Evolutionary conservation across 2,797 vertebrate genomes (phyloP).

Genomic region (Aldrovandia affinis): DNA sequence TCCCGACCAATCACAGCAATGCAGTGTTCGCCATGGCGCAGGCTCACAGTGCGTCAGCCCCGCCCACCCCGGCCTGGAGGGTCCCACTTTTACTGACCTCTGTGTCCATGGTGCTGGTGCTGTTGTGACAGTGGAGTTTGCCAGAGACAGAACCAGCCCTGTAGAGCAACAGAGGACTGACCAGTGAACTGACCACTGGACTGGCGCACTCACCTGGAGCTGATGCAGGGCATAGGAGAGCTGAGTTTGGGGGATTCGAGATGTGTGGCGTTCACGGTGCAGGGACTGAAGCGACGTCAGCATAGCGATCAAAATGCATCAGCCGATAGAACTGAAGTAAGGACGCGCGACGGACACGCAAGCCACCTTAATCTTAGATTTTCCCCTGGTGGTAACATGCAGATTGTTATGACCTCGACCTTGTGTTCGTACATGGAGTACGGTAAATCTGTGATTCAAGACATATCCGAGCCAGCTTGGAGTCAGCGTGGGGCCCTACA

Average conservation of each 20-base stretch:
- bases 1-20: constrained; percentile 84
- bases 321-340: background rate
- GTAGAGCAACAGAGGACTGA: background rate
- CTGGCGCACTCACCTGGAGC: background rate
- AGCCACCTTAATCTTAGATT: too few relatives aligned
- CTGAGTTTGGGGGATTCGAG: background rate
- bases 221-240: background rate
- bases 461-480: too few relatives aligned
- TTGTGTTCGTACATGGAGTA: too few relatives aligned
- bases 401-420: too few relatives aligned
- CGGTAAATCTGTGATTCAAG: too few relatives aligned
- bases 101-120: constrained; percentile 35
- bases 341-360: background rate
- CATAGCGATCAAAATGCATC: background rate
- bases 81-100: constrained; percentile 29
- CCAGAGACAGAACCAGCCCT: background rate
- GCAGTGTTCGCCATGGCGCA: constrained; percentile 72
- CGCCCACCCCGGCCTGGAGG: constrained; percentile 22
- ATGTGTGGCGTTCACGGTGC: too few relatives aligned
- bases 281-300: too few relatives aligned
- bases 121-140: constrained; percentile 40
- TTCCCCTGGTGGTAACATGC: too few relatives aligned
- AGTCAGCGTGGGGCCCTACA: too few relatives aligned
- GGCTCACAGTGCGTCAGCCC: constrained; percentile 58
- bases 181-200: background rate